Percentiles rank a stretch among this genome's conserved stretches.
Conservation (phyloP, 2,888 invertebrate genomes). For the Allygus modestus region DNA sequence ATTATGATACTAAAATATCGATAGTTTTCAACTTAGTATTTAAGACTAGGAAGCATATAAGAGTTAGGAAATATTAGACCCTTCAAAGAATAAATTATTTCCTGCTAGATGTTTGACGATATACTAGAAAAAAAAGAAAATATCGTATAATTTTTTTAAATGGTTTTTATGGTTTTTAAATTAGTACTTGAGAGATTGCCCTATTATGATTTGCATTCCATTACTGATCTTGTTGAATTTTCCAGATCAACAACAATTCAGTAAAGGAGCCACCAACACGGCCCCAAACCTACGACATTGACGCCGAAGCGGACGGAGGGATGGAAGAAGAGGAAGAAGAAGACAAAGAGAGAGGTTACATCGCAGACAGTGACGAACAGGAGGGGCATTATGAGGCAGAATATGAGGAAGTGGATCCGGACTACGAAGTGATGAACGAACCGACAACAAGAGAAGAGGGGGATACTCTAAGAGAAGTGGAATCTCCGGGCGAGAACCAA, state of each 20-base stretch:
- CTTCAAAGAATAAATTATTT: too few relatives aligned
- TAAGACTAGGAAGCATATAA: too few relatives aligned
- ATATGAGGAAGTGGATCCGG: conserved; percentile 55
- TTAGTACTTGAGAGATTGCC: too few relatives aligned
- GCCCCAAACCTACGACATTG: conserved; percentile 39
- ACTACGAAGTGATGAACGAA: conserved; percentile 55
- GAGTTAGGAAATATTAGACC: too few relatives aligned
- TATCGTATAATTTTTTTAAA: too few relatives aligned
- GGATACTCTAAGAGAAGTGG: conserved; percentile 59
- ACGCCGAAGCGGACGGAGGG: conserved; percentile 12
- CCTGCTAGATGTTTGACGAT: too few relatives aligned
- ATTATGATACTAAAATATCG: too few relatives aligned
- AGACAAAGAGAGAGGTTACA: conserved; percentile 52
- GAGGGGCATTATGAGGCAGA: conserved; percentile 51
- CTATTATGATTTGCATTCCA: too few relatives aligned
- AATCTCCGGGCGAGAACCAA: conserved; percentile 26
- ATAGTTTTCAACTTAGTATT: too few relatives aligned
- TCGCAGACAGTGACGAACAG: conserved; percentile 48
- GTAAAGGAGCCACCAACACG: conserved; percentile 3
- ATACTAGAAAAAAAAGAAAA: too few relatives aligned
- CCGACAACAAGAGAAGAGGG: conserved; percentile 49
- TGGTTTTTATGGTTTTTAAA: too few relatives aligned
- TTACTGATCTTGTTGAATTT: neutral
- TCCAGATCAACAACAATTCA: conserved; percentile 30
- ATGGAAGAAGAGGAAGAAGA: conserved; percentile 44